Evolutionary conservation across 2,888 invertebrate species (phyloP), one percentile per base, ranked within the genome.

Genomic region (Epinotia brunnichana): DNA sequence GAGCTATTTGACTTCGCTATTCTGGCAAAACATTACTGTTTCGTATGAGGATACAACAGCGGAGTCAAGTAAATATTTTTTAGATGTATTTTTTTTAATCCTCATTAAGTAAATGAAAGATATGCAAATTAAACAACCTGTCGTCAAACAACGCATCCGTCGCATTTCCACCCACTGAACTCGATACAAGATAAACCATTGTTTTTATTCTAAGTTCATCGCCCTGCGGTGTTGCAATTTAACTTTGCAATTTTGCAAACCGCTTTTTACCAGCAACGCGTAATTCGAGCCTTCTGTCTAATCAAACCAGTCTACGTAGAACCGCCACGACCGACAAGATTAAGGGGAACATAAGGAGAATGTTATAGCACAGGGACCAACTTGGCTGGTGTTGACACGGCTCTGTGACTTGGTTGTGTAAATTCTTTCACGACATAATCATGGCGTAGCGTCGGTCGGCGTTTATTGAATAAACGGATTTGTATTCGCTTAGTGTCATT

Each of bases 221-320:
- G 87, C 88, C 83, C 86, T 78, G 66, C 64, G 56, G 76, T 88
- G 83, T 83, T 77, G 84, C 81, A 87, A 83, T 84, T 83, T 80
- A 78, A 77, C 80, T 76, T 73, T 64, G 80, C 80, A 81, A 79
- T 83, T 81, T 80, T 78, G 78, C 74, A 78, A 81, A 78, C 79
- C 69, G 80, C 77, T 76, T 84, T 88, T 87, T 85, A 85, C 84
- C 82, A 77, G 74, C 82, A 80, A 79, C 80, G 79, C 80, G 83
- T 86, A 87, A 88, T 85, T 85, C 81, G 77, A 87, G 80, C 72
- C 79, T 78, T 77, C 78, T 79, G 79, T 77, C 76, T 75, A 85
- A 85, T 81, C 76, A 79, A 82, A 82, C 84, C 83, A 85, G 61
- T 17, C 11, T 35, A 44, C 35, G 41, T 19, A 75, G 76, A 81